Evolutionary conservation across 2,113 vertebrate genomes (phyloP), one percentile per base, ranked within the genome.

Genomic region (Solenodon paradoxus): DNA sequence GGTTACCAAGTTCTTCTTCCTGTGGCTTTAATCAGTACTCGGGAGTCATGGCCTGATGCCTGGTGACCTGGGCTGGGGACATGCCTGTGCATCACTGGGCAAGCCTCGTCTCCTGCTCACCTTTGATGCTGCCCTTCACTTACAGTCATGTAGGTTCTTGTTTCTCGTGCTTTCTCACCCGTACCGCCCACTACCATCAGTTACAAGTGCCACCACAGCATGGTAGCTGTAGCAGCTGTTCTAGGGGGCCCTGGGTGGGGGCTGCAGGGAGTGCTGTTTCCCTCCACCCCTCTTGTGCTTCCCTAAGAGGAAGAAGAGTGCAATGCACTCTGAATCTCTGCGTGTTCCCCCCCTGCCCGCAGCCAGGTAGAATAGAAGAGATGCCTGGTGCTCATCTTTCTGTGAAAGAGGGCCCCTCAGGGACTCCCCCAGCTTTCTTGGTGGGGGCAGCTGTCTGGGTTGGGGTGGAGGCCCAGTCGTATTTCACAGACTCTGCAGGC

Each of bases 21-120:
- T 7, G 2, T 45, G 16, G 40, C 26, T 40, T 72, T 78, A 66
- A 5, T 40, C 20, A 30, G 35, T 28, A 57, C n/a, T n/a, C 3
- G 0, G 4, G 40, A 80, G 35, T 32, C 75, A 2, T 3, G 38
- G 57, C 57, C 81, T 47, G 22, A 26, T 1, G 17, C 53, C 47
- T 40, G 7, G 53, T 11, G 75, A 9, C 69, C 32, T 32, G n/a
- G 90, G 19, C n/a, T 40, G n/a, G 45, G 24, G 28, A 59, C 63
- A n/a, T 53, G 32, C 28, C 45, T 17, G 6, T 17, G 53, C 4
- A 0, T n/a, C 35, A 0, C 16, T 5, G 40, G 4, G 10, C 4
- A n/a, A n/a, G 47, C 4, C 71, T 63, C 26, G 16, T 72, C n/a
- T 72, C 9, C 55, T 66, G 12, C 53, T 72, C 63, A 3, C 19